These are phyloP conservation scores for Drosophila sulfurigaster DNA, from an alignment of 1,140 invertebrate species.

Conservation along the genomic window DNA sequence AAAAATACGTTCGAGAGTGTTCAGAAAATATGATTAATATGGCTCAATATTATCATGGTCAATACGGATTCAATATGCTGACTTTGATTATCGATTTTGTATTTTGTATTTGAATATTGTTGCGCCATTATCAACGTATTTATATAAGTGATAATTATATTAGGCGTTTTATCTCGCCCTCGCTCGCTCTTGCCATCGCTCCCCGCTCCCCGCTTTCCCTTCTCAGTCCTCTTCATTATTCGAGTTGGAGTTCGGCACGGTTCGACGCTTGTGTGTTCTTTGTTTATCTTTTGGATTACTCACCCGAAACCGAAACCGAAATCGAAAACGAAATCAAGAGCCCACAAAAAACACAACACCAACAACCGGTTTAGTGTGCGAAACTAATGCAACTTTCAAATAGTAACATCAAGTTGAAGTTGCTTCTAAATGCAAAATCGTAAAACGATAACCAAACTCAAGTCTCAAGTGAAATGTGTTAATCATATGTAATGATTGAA, in stretches of 20 bases:
- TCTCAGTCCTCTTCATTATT: constrained; percentile 16
- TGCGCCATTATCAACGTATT: constrained; percentile 81
- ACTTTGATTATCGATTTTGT: constrained; percentile 73
- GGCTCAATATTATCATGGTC: constrained; percentile 3
- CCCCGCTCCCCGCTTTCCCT: constrained; percentile 46
- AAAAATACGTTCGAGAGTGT: not conserved
- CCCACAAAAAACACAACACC: not conserved
- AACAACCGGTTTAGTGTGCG: constrained; percentile 33
- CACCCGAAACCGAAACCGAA: constrained; percentile 31
- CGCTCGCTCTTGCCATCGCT: constrained; percentile 19
- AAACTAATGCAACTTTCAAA: constrained; percentile 36
- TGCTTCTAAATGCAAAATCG: not conserved
- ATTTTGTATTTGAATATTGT: constrained; percentile 74
- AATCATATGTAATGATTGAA: constrained; percentile 44
- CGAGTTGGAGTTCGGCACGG: constrained; percentile 19
- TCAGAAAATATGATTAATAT: not conserved
- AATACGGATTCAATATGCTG: constrained; percentile 25
- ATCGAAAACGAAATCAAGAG: too few species aligned
- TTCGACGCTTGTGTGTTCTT: constrained; percentile 38
- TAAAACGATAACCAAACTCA: not conserved
- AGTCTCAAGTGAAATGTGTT: constrained; percentile 48
- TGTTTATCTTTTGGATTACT: constrained; percentile 71
- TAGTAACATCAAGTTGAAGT: not conserved
- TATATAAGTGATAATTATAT: constrained; percentile 82
- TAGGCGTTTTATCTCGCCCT: constrained; percentile 70